These are phyloP conservation scores for Rhinolophus sinicus DNA, from an alignment of 2,113 vertebrate species.

Conservation along the genomic window DNA sequence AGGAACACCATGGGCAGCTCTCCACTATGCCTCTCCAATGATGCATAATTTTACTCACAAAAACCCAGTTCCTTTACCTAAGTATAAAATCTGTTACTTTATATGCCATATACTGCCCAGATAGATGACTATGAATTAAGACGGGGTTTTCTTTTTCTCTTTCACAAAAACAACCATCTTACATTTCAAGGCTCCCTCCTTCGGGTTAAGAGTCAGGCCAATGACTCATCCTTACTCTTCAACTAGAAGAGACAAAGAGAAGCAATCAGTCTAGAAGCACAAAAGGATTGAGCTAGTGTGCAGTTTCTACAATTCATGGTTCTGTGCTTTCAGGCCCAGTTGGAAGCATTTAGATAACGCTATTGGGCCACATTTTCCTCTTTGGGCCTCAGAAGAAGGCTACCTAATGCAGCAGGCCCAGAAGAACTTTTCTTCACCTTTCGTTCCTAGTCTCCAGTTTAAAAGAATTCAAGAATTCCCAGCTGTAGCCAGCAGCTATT, in stretches of 20 bases:
- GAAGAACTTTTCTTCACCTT: slow-evolving; percentile 81
- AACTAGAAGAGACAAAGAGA: slow-evolving; percentile 62
- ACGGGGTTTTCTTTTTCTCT: neutral
- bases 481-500: slow-evolving; percentile 79
- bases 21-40: neutral
- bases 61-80: slow-evolving; percentile 27
- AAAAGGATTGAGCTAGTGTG: slow-evolving; percentile 55
- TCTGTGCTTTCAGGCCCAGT: slow-evolving; percentile 36
- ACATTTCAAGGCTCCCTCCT: slow-evolving; percentile 48
- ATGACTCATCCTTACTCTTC: slow-evolving; percentile 53
- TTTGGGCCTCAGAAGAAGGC: slow-evolving; percentile 50
- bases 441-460: slow-evolving; percentile 69
- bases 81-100: neutral
- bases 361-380: slow-evolving; percentile 41
- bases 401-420: slow-evolving; percentile 68
- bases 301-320: slow-evolving; percentile 50
- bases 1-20: neutral
- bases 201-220: neutral
- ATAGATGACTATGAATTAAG: neutral
- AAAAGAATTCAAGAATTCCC: slow-evolving; percentile 80
- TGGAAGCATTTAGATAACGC: slow-evolving; percentile 65
- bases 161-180: slow-evolving; percentile 30
- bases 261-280: slow-evolving; percentile 58
- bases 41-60: neutral
- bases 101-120: neutral